These are phyloP conservation scores for Aphidius gifuensis DNA, from an alignment of 1,140 invertebrate genomes.

Conservation along the genomic window DNA sequence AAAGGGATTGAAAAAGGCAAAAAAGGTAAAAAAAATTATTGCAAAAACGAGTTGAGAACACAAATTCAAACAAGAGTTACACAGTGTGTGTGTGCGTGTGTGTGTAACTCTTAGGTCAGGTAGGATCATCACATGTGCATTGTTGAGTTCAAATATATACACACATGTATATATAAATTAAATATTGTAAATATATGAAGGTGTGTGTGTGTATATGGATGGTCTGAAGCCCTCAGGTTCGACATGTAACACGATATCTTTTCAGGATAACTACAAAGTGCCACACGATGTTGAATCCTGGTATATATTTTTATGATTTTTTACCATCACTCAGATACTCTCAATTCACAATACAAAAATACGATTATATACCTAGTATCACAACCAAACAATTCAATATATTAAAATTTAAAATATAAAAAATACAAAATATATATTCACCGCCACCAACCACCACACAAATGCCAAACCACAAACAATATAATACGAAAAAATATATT, in stretches of 20 bases:
- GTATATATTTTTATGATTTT: neutral
- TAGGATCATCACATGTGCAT: constrained; percentile 7
- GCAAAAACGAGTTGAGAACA: neutral
- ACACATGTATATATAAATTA: too few relatives aligned
- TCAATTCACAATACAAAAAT: too few relatives aligned
- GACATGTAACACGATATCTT: neutral
- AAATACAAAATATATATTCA: too few relatives aligned
- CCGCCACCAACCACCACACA: too few relatives aligned
- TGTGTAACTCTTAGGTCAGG: neutral
- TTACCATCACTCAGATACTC: neutral
- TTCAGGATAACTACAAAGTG: constrained; percentile 13
- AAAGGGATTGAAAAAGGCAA: neutral
- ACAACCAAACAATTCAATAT: too few relatives aligned
- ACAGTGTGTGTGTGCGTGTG: neutral
- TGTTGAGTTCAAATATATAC: too few relatives aligned
- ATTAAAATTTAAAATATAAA: too few relatives aligned
- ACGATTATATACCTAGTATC: too few relatives aligned
- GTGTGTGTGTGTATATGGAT: neutral
- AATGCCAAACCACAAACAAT: too few relatives aligned
- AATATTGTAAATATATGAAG: too few relatives aligned
- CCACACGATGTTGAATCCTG: neutral
- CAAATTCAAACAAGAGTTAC: neutral
- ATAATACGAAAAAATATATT: too few relatives aligned
- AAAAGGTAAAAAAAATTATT: neutral
- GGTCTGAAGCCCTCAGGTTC: neutral